Conservation (phyloP, 2,113 vertebrate genomes). For the Macroglossus sobrinus region DNA sequence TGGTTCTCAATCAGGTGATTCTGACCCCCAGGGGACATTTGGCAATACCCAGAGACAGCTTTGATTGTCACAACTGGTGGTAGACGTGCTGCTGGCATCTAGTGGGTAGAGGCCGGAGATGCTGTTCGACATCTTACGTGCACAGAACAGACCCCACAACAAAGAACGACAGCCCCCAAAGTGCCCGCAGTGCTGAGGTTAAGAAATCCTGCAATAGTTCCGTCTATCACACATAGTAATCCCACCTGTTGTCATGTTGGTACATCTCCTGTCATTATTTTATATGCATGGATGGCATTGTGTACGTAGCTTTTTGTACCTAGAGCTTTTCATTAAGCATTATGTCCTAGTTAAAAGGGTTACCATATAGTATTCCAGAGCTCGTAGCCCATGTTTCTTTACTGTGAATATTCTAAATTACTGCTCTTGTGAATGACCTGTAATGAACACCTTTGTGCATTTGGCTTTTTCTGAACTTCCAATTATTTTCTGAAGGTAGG, state of each 20-base stretch:
- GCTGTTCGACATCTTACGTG: neutral
- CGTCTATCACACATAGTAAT: rapidly evolving
- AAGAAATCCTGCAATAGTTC: too few species aligned
- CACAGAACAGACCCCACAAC: neutral
- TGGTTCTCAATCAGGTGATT: neutral
- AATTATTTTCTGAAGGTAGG: neutral
- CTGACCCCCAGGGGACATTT: neutral
- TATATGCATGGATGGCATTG: too few species aligned
- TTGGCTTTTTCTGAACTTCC: neutral
- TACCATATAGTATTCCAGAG: neutral
- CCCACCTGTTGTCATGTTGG: neutral
- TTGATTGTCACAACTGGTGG: neutral
- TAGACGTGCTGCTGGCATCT: too few species aligned
- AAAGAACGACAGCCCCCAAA: neutral
- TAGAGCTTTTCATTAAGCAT: neutral
- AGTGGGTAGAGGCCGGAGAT: neutral
- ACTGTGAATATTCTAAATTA: neutral
- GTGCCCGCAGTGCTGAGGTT: neutral
- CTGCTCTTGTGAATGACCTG: neutral
- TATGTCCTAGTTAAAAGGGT: neutral
- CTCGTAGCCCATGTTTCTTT: neutral
- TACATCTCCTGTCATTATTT: neutral
- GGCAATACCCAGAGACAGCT: neutral
- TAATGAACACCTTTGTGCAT: neutral
- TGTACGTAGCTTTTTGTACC: neutral